Conservation (phyloP, 1,140 invertebrate species). For the Zaprionus taronus region DNA sequence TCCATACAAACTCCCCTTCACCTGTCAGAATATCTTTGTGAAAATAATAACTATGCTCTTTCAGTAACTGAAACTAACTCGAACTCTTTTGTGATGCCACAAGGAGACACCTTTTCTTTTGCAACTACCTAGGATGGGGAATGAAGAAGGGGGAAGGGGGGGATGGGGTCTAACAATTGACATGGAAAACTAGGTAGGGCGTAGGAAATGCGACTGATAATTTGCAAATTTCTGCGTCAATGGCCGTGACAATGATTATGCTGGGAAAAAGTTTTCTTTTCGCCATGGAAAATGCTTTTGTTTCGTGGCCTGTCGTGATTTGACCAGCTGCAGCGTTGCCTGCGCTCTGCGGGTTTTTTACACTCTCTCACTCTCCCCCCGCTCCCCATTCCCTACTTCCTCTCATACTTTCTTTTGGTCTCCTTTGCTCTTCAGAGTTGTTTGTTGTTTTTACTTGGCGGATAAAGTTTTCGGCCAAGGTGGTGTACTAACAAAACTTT, state of each 20-base stretch:
- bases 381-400: background rate
- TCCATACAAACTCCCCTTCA: background rate
- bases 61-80: background rate
- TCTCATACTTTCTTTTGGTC: constrained; percentile 38
- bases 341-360: constrained; percentile 14
- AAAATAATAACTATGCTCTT: background rate
- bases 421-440: constrained; percentile 40
- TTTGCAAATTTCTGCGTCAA: constrained; percentile 80
- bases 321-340: constrained; percentile 49
- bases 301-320: constrained; percentile 39
- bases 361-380: constrained; percentile 24
- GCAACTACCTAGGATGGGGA: background rate
- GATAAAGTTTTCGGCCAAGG: constrained; percentile 67
- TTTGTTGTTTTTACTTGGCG: constrained; percentile 46
- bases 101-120: constrained; percentile 8
- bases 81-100: background rate
- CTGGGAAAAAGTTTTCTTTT: constrained; percentile 34
- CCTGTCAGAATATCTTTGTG: background rate
- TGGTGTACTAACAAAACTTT: constrained; percentile 76
- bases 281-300: constrained; percentile 39
- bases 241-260: constrained; percentile 80
- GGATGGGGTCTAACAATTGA: background rate
- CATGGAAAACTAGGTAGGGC: constrained; percentile 1
- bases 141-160: background rate
- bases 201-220: constrained; percentile 59